These are phyloP conservation scores for Loriculus beryllinus DNA, from an alignment of 2,797 vertebrate species.

Conservation along the genomic window DNA sequence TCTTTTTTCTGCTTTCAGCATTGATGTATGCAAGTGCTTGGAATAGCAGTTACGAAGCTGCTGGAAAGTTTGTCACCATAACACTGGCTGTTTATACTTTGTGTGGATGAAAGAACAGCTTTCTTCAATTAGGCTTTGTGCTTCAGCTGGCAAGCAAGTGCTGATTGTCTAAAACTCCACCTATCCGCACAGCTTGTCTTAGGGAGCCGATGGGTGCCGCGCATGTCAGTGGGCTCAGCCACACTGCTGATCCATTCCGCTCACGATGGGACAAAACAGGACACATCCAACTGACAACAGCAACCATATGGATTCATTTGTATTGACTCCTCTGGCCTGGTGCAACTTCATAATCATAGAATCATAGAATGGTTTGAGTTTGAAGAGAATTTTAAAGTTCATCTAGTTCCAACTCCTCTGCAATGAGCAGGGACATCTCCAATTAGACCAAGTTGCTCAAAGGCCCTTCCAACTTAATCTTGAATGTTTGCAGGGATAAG, in stretches of 20 bases:
- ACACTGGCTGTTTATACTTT: slow-evolving; percentile 56
- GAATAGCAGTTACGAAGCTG: slow-evolving; percentile 50
- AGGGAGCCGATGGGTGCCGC: background rate
- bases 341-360: background rate
- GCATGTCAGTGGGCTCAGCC: fast-evolving
- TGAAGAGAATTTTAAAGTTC: background rate
- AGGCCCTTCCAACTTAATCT: background rate
- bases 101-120: slow-evolving; percentile 62
- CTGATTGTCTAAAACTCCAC: slow-evolving; percentile 30
- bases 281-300: background rate
- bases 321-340: background rate
- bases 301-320: background rate
- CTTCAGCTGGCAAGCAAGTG: slow-evolving; percentile 43
- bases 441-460: background rate
- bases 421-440: fast-evolving
- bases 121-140: slow-evolving; percentile 65
- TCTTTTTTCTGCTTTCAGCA: background rate
- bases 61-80: slow-evolving; percentile 67
- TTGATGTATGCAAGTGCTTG: slow-evolving; percentile 6
- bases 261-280: fast-evolving
- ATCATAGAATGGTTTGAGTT: background rate
- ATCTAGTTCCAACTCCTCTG: background rate
- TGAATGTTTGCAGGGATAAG: background rate
- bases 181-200: background rate
- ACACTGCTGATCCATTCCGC: background rate